Conservation (phyloP, 2,113 vertebrate species). For the Taxidea taxus region DNA sequence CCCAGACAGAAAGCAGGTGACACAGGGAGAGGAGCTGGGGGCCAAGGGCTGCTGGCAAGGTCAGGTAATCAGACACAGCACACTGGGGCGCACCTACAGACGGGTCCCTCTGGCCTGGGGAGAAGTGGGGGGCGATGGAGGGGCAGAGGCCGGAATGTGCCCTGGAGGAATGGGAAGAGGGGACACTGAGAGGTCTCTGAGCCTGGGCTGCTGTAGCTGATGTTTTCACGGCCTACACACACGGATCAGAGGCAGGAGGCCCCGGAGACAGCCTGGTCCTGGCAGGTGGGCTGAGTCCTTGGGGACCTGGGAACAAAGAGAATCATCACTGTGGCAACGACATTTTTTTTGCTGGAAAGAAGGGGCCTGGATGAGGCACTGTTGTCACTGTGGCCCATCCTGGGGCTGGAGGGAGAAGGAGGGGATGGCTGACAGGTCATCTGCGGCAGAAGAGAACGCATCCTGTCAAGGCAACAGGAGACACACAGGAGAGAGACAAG, state of each 20-base stretch:
- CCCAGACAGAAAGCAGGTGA: not conserved
- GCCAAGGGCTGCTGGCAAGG: not conserved
- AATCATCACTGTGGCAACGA: not conserved
- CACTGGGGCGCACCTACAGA: not conserved
- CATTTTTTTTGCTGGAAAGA: not conserved
- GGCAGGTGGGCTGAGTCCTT: not conserved
- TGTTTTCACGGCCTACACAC: fast-evolving
- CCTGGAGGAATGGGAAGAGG: not conserved
- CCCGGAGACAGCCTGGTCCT: fast-evolving
- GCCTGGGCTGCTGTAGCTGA: not conserved
- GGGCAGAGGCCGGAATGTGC: fast-evolving
- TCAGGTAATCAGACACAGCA: not conserved
- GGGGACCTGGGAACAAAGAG: not conserved
- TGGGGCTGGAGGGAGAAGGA: not conserved
- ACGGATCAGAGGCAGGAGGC: not conserved
- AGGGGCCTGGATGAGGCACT: not conserved
- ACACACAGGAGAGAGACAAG: not conserved
- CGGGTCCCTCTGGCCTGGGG: not conserved
- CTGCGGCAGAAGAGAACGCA: not conserved
- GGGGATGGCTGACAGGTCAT: not conserved
- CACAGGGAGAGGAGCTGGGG: not conserved
- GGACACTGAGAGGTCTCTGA: not conserved
- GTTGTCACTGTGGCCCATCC: not conserved
- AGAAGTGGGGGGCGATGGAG: not conserved
- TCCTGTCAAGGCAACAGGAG: not conserved